Conservation (phyloP, 2,888 invertebrate genomes). For the Cheiracanthium punctorium region DNA sequence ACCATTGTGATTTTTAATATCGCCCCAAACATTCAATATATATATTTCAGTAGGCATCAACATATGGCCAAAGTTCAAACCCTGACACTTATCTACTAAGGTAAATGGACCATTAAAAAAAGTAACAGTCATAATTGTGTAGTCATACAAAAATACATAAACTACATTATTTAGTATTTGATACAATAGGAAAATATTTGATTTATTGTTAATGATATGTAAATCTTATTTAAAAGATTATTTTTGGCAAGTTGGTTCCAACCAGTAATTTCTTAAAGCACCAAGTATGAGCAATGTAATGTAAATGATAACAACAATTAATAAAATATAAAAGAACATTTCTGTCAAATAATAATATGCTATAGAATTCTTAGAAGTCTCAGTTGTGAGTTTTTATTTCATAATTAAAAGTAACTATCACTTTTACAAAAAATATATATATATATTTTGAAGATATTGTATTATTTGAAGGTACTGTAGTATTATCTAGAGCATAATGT, state of each 20-base stretch:
- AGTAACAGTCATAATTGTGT: neutral
- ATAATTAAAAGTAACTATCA: too few relatives aligned
- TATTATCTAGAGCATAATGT: too few relatives aligned
- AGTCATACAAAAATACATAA: constrained; percentile 6
- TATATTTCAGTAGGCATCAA: neutral
- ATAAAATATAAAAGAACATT: too few relatives aligned
- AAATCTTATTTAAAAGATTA: neutral
- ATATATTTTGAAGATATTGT: too few relatives aligned
- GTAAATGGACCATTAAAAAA: neutral
- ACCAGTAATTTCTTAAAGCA: neutral
- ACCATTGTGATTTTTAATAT: neutral
- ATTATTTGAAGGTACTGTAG: too few relatives aligned
- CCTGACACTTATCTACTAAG: neutral
- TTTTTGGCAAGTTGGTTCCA: neutral
- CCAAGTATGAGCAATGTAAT: too few relatives aligned
- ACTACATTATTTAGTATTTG: neutral
- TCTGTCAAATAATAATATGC: too few relatives aligned
- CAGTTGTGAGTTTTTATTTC: too few relatives aligned
- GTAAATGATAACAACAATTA: too few relatives aligned
- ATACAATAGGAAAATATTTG: neutral
- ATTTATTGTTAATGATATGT: neutral
- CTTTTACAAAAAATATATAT: too few relatives aligned
- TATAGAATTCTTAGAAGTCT: too few relatives aligned
- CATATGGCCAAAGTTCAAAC: neutral
- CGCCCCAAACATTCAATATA: neutral